Evolutionary conservation across 1,140 invertebrate genomes (phyloP).

Genomic region (Drosophila eugracilis): DNA sequence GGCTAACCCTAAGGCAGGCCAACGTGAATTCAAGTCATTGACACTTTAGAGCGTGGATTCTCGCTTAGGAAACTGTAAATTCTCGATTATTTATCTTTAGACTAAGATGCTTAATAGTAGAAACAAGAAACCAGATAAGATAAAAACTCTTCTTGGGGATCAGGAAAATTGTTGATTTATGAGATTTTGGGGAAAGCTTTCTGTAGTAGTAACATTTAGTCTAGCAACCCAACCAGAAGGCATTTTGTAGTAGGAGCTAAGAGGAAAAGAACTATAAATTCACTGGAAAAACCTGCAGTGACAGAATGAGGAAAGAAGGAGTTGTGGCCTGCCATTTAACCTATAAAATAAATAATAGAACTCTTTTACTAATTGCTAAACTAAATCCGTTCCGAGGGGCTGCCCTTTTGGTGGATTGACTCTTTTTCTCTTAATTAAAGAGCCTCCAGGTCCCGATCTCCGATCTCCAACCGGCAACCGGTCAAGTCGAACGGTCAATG

Average conservation of each 20-base stretch:
- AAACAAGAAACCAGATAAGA: slow-evolving; percentile 35
- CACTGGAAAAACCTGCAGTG: neutral
- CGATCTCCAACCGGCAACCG: slow-evolving; percentile 67
- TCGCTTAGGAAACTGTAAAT: slow-evolving; percentile 17
- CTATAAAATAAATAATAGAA: slow-evolving; percentile 5
- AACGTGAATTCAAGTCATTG: slow-evolving; percentile 50
- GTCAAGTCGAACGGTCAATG: slow-evolving; percentile 79
- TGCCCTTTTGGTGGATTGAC: neutral
- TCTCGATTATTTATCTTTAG: slow-evolving; percentile 29
- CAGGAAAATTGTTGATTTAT: slow-evolving; percentile 26
- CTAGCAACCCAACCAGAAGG: too few species aligned
- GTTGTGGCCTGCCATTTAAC: neutral
- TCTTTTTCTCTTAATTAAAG: slow-evolving; percentile 23
- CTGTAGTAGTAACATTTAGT: too few species aligned
- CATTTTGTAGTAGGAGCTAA: too few species aligned
- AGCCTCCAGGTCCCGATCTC: slow-evolving; percentile 5
- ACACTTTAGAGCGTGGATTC: slow-evolving; percentile 18
- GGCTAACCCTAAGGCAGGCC: slow-evolving; percentile 15
- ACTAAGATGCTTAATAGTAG: slow-evolving; percentile 19
- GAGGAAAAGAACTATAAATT: neutral
- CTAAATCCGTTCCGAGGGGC: neutral
- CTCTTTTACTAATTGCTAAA: slow-evolving; percentile 1
- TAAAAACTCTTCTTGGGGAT: slow-evolving; percentile 30
- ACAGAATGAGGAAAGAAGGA: neutral
- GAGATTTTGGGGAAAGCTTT: slow-evolving; percentile 2